Evolutionary conservation across 2,113 vertebrate species (phyloP), one percentile per base, ranked within the genome.

Genomic region (Arenaria interpres): DNA sequence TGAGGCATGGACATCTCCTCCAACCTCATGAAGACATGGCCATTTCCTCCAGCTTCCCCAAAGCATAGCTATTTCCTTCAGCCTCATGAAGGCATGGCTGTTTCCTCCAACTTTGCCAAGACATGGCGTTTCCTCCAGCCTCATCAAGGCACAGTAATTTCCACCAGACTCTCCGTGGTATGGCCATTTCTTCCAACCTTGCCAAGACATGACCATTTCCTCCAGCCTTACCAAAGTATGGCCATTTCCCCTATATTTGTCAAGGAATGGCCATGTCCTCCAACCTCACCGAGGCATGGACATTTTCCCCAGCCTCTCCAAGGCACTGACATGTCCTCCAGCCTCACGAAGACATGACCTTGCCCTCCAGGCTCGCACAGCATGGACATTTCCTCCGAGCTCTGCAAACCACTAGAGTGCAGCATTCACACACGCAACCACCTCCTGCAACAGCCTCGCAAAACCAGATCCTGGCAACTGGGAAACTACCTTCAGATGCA

Each of bases 401-500:
- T 66, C 18, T 28, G 5, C 64, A 16, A 64, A 2, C 96, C 95
- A 94, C 74, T 67, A 96, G 96, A 88, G 96, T 0, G 92, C 95
- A 97, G 95, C 94, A 95, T 46, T 10, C 1, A 3, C 88, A 13
- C 67, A 7, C 1, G 1, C 37, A 91, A 50, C 23, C 10, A 4
- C 22, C 64, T 76, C 78, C 39, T n/a, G 66, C 43, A 12, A 2
- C 68, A n/a, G 48, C 39, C 46, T n/a, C 4, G 11, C 46, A 5
- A 22, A 10, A 57, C 48, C 33, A 3, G 59, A 2, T 4, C 1
- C 48, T 3, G 60, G 12, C 0, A 12, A 12, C 22, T 17, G 67
- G 14, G 22, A 64, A 74, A 39, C 19, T 13, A 10, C 54, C 59
- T 60, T 4, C 35, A 8, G 43, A 9, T 35, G 30, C 33, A 8